phyloP scores from a whole-genome alignment of 92 coral and sea anemone genomes.

The Plumapathes pennacea region DNA sequence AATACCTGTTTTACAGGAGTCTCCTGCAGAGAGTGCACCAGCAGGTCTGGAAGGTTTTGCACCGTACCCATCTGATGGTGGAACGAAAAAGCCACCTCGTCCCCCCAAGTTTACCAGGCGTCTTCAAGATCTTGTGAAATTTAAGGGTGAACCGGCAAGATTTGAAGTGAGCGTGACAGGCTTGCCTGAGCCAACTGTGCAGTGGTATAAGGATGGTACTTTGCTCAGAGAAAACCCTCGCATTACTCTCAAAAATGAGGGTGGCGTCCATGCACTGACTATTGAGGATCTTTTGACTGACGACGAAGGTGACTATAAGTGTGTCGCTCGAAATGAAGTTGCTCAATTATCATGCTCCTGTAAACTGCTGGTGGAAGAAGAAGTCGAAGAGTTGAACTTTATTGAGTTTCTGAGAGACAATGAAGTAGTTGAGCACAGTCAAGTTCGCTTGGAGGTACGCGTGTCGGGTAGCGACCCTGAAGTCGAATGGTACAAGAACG shows the following conservation, averaged over 20 bases:
- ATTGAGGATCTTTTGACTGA: conserved; percentile 58
- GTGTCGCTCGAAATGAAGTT: conserved; percentile 69
- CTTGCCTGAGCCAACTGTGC: conserved; percentile 57
- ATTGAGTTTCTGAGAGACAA: conserved; percentile 49
- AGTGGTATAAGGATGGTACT: conserved; percentile 71
- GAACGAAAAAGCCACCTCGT: background rate
- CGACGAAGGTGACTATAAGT: conserved; percentile 79
- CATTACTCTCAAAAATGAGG: conserved; percentile 62
- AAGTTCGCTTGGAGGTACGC: conserved; percentile 71
- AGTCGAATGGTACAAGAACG: conserved; percentile 87
- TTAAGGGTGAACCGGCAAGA: conserved; percentile 72
- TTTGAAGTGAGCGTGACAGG: conserved; percentile 63
- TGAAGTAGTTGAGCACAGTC: conserved; percentile 54
- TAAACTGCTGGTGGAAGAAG: conserved; percentile 59
- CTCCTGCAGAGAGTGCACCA: conserved; percentile 24
- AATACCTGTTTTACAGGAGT: conserved; percentile 10
- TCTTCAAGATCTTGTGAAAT: conserved; percentile 27
- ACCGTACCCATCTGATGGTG: no score
- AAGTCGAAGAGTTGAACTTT: conserved; percentile 55
- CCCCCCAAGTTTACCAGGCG: conserved; percentile 22
- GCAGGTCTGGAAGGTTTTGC: conserved; percentile 26
- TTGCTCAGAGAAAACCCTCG: conserved; percentile 58
- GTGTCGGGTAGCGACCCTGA: conserved; percentile 80
- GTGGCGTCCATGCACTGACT: conserved; percentile 54
- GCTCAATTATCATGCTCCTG: conserved; percentile 68